Conservation (phyloP, 1,140 invertebrate genomes). For the Mycetomoellerius zeteki region DNA sequence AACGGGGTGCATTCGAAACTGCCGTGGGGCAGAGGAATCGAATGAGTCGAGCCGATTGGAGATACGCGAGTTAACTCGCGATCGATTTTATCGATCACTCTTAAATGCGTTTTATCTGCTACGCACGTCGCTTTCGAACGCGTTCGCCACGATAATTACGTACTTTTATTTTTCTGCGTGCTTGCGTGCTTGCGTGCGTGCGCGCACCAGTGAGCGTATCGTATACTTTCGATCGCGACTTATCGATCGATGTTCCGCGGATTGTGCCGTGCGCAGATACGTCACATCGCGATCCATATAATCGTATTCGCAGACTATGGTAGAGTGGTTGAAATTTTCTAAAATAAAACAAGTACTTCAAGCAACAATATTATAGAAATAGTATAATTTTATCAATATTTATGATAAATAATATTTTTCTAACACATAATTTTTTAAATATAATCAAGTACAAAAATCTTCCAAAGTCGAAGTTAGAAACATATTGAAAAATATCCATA, state of each 20-base stretch:
- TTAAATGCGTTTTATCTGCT: conserved; percentile 49
- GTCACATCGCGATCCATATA: not conserved
- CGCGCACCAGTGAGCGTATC: not conserved
- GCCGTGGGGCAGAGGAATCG: not conserved
- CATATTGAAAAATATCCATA: not conserved
- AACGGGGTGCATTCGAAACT: conserved; percentile 9
- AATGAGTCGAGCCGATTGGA: conserved; percentile 12
- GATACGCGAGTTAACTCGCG: conserved; percentile 52
- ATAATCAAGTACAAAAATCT: not conserved
- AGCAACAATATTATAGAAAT: not conserved
- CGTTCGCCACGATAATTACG: conserved; percentile 40
- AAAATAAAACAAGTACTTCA: not conserved
- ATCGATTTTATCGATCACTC: conserved; percentile 30
- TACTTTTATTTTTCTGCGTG: conserved; percentile 29
- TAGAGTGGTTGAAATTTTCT: not conserved
- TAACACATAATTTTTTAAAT: not conserved
- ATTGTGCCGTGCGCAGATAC: conserved; percentile 13
- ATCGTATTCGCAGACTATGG: not conserved
- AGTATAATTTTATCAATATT: not conserved
- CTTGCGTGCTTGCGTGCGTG: conserved; percentile 7
- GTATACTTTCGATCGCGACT: conserved; percentile 12
- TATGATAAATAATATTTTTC: not conserved
- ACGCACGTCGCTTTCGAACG: conserved; percentile 32
- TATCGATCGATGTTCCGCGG: conserved; percentile 33
- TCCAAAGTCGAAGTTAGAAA: not conserved